Conservation (phyloP, 2,888 invertebrate genomes). For the Onchidella celtica region DNA sequence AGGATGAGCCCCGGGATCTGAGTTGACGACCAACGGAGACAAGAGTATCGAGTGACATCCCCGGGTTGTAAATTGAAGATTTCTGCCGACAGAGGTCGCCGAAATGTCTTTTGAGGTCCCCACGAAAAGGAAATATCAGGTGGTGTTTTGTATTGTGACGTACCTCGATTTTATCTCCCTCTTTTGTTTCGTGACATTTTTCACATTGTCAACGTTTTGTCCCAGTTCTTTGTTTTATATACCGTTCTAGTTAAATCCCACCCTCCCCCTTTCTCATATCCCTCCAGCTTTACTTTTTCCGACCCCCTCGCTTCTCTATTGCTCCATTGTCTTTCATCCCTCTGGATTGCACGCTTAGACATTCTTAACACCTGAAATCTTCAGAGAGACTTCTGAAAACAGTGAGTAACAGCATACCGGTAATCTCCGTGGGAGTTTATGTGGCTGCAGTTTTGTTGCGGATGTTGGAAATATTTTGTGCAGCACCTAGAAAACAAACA, state of each 20-base stretch:
- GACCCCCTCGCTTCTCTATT: neutral
- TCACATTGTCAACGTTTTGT: too few species aligned
- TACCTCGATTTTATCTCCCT: neutral
- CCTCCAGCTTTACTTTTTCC: neutral
- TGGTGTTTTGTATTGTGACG: conserved; percentile 9
- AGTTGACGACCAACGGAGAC: neutral
- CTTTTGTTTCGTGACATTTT: conserved; percentile 23
- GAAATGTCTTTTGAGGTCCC: conserved; percentile 23
- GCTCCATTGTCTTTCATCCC: neutral
- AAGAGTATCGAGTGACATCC: conserved; percentile 32
- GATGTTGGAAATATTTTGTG: too few species aligned
- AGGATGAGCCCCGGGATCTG: conserved; percentile 29
- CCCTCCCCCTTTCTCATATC: too few species aligned
- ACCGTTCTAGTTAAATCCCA: too few species aligned
- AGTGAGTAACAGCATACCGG: too few species aligned
- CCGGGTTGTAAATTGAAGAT: conserved; percentile 15
- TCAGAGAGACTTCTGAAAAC: too few species aligned
- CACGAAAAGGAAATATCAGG: conserved; percentile 30
- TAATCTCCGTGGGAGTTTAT: too few species aligned
- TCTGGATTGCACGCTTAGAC: too few species aligned
- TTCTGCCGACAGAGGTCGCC: conserved; percentile 17
- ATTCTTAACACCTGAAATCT: too few species aligned
- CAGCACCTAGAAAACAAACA: too few species aligned
- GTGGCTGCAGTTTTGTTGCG: too few species aligned
- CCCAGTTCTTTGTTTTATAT: too few species aligned